Evolutionary conservation across 2,797 vertebrate species (phyloP), one percentile per base, ranked within the genome.

Genomic region (Rachycentron canadum): DNA sequence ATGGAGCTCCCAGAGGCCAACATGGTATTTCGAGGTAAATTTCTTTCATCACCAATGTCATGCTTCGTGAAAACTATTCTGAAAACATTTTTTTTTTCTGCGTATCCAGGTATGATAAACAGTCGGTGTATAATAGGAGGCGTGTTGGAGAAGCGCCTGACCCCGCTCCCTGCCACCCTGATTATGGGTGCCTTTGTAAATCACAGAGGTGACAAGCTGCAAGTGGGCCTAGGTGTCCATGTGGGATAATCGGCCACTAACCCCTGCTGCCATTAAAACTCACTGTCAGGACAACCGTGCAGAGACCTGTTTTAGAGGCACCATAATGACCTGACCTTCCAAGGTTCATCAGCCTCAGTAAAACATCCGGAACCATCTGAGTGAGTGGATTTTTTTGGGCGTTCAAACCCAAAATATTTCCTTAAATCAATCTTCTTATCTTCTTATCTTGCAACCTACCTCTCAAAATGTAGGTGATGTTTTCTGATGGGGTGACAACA

Each of bases 111-210:
- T 55, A 95, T 97, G 90, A 90, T 98, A 91, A 98, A 99, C 91
- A 99, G 97, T 80, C 96, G 97, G 10, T 99, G 98, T 91, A 98
- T 98, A 23, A 97, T 99, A 4, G 98, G 97, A 76, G 98, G 94
- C 0, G 96, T 98, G 32, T 83, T 99, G 89, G 97, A 99, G 95
- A 99, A 98, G 93, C 96, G 96, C 25, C 83, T 98, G 69, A 95
- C 95, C 1, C 97, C 98, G 0, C 92, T 99, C 64, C 98, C 97
- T 0, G 96, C 98, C 85, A 98, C 97, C 11, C 92, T 99, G n/a
- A 96, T 97, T 32, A 96, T 99, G 67, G 98, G 98, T 0, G 97
- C 97, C 50, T 99, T 99, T 89, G 96, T 99, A 52, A 98, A 97
- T 88, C 97, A 98, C 91, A 95, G 96, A 94, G 97, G 96, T 34